Evolutionary conservation across 2,113 vertebrate genomes (phyloP), one percentile per base, ranked within the genome.

Genomic region (Myotis davidii): DNA sequence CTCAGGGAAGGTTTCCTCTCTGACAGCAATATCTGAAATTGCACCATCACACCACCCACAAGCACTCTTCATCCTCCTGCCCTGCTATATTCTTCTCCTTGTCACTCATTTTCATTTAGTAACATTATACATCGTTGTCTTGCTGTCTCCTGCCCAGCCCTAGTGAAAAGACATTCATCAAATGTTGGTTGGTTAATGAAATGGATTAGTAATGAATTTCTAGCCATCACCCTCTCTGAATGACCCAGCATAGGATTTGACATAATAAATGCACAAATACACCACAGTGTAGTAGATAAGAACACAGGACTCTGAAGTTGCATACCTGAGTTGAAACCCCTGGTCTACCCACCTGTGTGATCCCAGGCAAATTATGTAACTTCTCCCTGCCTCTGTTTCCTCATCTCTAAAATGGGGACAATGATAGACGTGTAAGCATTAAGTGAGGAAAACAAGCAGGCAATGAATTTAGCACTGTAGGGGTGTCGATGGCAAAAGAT

Each of bases 391-490:
- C 69, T 87, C 42, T 2, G 4, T 86, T 94, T 88, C 7, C 13
- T 91, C 54, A 48, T 65, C 65, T 86, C 50, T 84, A 96, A 91
- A 94, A 79, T 56, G 70, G 67, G 25, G 13, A 77, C 25, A 48
- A 37, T 27, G 25, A 76, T 34, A 94, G 69, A 13, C 67, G 23
- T 73, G 39, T 88, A 12, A 37, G 3, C 39, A 67, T 21, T 42
- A 87, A 84, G 34, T 50, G 3, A 61, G 37, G 23, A 95, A 73
- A 83, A 37, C 27, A 39, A 69, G 74, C 45, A 76, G 64, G 16
- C n/a, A 76, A 54, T 11, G 8, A 27, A 90, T 39, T 93, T 88
- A 93, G 45, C 67, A 50, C 32, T 23, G 9, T 14, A 5, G 59
- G 56, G 59, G 59, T 61, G 59, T 27, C 59, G 4, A 11, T 61